Evolutionary conservation across 2,888 invertebrate species (phyloP).

Genomic region (Pasiphila rectangulata): DNA sequence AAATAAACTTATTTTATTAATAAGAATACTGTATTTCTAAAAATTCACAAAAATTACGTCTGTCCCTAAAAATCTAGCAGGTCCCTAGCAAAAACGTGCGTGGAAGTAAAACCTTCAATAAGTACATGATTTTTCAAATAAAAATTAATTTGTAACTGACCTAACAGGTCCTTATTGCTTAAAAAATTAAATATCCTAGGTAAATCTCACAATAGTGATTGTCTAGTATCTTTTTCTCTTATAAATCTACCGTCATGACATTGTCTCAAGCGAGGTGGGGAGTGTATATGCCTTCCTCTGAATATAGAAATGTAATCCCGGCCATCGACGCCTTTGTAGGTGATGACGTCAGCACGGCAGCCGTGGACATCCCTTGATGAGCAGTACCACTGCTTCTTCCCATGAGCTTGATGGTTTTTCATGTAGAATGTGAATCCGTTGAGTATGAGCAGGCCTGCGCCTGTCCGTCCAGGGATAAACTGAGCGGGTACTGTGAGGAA

Average conservation of each 20-base stretch:
- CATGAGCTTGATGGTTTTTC: conserved; percentile 76
- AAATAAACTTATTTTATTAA: conserved; percentile 39
- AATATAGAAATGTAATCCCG: conserved; percentile 74
- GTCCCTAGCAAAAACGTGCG: conserved; percentile 69
- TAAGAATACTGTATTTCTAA: conserved; percentile 73
- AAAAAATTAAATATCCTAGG: no score
- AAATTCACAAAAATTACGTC: conserved; percentile 56
- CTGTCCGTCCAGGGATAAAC: conserved; percentile 72
- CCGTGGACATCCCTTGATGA: conserved; percentile 73
- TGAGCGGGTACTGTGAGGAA: conserved; percentile 67
- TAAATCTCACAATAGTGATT: conserved; percentile 40
- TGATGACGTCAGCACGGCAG: conserved; percentile 72
- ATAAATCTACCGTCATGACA: conserved; percentile 73
- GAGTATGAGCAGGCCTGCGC: conserved; percentile 67
- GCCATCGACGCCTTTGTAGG: conserved; percentile 67
- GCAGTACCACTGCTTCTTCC: conserved; percentile 76
- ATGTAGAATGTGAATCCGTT: conserved; percentile 75
- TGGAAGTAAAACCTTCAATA: conserved; percentile 54
- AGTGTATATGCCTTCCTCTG: conserved; percentile 68
- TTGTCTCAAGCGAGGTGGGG: conserved; percentile 66
- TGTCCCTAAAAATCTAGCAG: conserved; percentile 58
- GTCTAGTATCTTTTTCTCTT: conserved; percentile 62
- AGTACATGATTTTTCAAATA: conserved; percentile 61
- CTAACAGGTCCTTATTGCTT: conserved; percentile 32
- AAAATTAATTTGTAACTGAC: conserved; percentile 34